Evolutionary conservation across 2,888 invertebrate genomes (phyloP).

Genomic region (Watsonalla cultraria): DNA sequence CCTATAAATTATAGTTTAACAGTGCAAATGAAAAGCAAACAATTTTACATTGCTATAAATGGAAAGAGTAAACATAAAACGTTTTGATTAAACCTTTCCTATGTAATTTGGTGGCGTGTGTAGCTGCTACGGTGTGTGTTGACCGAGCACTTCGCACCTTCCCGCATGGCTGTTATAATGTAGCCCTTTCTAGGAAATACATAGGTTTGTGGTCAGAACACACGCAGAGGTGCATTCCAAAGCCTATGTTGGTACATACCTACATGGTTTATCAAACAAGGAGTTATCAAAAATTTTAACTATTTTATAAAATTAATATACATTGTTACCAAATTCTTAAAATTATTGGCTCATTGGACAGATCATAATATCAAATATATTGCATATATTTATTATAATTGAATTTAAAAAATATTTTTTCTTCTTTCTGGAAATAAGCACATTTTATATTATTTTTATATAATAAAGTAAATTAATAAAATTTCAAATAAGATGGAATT

Average conservation of each 20-base stretch:
- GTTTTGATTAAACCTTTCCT: slow-evolving; percentile 52
- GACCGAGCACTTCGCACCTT: slow-evolving; percentile 69
- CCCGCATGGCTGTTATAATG: slow-evolving; percentile 41
- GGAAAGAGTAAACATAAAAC: slow-evolving; percentile 38
- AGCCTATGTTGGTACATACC: neutral
- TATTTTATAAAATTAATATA: neutral
- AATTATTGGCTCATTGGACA: too few species aligned
- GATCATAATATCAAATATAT: too few species aligned
- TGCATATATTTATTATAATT: too few species aligned
- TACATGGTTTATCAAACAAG: neutral
- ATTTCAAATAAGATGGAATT: too few species aligned
- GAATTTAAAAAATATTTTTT: too few species aligned
- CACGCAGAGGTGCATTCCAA: slow-evolving; percentile 20
- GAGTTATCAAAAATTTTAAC: neutral
- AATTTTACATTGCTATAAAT: slow-evolving; percentile 31
- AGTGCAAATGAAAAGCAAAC: slow-evolving; percentile 23
- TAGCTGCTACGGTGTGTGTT: slow-evolving; percentile 47
- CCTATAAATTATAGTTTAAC: neutral
- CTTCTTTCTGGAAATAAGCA: too few species aligned
- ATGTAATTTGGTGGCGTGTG: slow-evolving; percentile 52
- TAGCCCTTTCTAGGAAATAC: slow-evolving; percentile 61
- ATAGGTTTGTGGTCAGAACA: slow-evolving; percentile 37
- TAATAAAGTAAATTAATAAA: too few species aligned
- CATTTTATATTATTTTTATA: too few species aligned
- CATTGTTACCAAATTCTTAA: too few species aligned